Base-by-base conservation (phyloP, 2,888 invertebrate genomes). In the Reticulitermes lucifugus region DNA sequence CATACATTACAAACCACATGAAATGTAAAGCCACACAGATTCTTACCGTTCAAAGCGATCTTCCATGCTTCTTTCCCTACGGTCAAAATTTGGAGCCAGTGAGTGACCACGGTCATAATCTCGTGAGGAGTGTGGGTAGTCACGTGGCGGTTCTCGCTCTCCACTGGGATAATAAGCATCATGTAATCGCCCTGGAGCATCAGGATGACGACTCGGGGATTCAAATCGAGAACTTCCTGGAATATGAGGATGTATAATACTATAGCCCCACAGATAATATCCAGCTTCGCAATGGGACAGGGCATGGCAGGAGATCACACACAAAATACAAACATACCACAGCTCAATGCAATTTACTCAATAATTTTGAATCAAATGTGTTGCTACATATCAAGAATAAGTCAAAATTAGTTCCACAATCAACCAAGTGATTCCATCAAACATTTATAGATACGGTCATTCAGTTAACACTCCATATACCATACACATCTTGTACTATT, bases 11-110 rank as follows among this genome's bases (percentile, higher is more conserved):
- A 55, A 55, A 55, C 12, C 14, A 14, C 14, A 12, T 18, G 5
- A 55, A 55, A 55, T 55, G 55, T 4, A 14, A 51, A 51, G 55
- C 18, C 65, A 65, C 25, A 51, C 7, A 43, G 25, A 4, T 10
- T n/a, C 59, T 0, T 79, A 86, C 86, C 86, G 82, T 21, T 86
- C 86, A 83, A 82, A 86, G 14, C 25, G 82, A 59, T 85, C 85
- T 29, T 86, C 84, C 46, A 82, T 80, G 22, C 73, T 79, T 65
- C 84, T 86, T 29, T 86, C 86, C 55, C 86, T 46, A 18, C 22
- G 82, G 29, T 86, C 84, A 59, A 73, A 86, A 25, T 82, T 25
- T 77, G 81, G 71, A 9, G 43, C 70, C 10, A 79, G 79, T 0
- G 77, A 70, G 43, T 59, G 84, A 10, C 43, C 43, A 25, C 79